These are phyloP conservation scores for Drosophila busckii DNA, from an alignment of 1,140 invertebrate species.

Conservation along the genomic window DNA sequence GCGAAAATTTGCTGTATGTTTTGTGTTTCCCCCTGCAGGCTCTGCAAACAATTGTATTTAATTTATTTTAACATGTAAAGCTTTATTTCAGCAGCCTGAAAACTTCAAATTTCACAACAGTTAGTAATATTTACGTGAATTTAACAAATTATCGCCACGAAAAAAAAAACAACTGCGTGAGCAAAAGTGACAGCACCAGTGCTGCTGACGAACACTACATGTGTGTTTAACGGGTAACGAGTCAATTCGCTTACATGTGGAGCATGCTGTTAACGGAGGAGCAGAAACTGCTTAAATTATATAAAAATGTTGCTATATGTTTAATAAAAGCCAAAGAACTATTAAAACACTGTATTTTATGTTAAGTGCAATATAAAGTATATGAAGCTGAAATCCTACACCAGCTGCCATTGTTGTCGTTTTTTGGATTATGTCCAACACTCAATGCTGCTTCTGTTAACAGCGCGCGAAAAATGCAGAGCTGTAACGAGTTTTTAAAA, in stretches of 20 bases:
- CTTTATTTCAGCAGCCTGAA: neutral
- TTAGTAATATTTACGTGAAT: slow-evolving; percentile 38
- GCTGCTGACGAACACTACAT: slow-evolving; percentile 36
- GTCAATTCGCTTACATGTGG: slow-evolving; percentile 1
- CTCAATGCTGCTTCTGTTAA: too few relatives aligned
- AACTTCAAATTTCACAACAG: slow-evolving; percentile 35
- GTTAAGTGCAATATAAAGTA: neutral
- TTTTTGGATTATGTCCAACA: too few relatives aligned
- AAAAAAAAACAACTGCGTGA: slow-evolving; percentile 27
- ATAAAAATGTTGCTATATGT: too few relatives aligned
- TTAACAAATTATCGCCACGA: slow-evolving; percentile 30
- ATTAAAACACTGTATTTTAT: neutral
- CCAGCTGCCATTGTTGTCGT: neutral
- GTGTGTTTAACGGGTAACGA: slow-evolving; percentile 22
- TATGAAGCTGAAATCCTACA: neutral
- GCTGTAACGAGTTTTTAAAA: too few relatives aligned
- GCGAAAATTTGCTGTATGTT: slow-evolving; percentile 25
- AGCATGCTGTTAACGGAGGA: neutral
- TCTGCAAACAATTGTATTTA: slow-evolving; percentile 23
- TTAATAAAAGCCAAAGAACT: too few relatives aligned
- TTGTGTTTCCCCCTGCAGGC: slow-evolving; percentile 1
- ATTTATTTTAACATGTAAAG: too few relatives aligned
- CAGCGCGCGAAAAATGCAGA: too few relatives aligned
- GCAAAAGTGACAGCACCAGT: slow-evolving; percentile 28
- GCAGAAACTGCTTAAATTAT: too few relatives aligned